Evolutionary conservation across 2,113 vertebrate species (phyloP).

Genomic region (Amazona vittata): DNA sequence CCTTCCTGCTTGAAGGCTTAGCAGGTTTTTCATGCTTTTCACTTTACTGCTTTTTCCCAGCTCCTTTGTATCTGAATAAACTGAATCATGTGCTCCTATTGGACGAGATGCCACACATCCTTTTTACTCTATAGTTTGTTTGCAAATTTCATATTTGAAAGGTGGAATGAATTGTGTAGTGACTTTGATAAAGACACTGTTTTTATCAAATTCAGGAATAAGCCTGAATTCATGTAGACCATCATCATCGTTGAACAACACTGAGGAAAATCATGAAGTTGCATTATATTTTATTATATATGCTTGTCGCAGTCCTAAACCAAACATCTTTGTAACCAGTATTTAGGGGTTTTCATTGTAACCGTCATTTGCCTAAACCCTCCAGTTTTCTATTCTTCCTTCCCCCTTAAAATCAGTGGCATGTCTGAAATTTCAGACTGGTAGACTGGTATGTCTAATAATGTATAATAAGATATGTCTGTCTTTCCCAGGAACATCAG

Average conservation of each 20-base stretch:
- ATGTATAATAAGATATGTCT: not conserved
- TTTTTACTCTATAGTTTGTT: not conserved
- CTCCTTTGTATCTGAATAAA: not conserved
- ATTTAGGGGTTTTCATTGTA: not conserved
- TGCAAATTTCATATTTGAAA: not conserved
- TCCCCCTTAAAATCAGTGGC: not conserved
- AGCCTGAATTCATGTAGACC: not conserved
- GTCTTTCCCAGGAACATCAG: not conserved
- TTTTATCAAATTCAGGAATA: not conserved
- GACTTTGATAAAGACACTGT: not conserved
- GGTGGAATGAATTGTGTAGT: not conserved
- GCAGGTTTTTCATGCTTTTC: not conserved
- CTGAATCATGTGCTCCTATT: accelerated
- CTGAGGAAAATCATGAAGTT: not conserved
- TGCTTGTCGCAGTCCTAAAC: not conserved
- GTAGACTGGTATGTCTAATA: not conserved
- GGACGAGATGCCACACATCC: not conserved
- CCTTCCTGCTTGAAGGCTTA: not conserved
- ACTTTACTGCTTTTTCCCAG: not conserved
- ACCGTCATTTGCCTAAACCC: not conserved
- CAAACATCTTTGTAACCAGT: not conserved
- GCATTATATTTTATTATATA: not conserved
- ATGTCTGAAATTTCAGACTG: not conserved
- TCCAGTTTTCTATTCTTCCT: not conserved
- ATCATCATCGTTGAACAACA: not conserved